Conservation (phyloP, 2,888 invertebrate genomes). For the Gandaritis pyraliata region DNA sequence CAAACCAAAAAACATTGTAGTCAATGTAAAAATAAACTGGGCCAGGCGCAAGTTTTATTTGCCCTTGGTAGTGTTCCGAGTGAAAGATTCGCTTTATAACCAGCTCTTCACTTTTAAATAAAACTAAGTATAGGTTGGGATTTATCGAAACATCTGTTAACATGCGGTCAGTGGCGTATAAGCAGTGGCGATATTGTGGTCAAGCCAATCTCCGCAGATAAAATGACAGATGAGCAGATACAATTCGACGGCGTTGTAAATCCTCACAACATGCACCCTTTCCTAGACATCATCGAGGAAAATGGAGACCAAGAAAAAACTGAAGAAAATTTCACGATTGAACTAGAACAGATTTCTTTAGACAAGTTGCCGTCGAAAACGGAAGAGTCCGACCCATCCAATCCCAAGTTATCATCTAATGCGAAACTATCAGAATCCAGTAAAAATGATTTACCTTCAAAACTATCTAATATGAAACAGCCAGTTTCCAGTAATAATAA, state of each 20-base stretch:
- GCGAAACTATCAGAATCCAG: neutral
- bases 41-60: no score
- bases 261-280: neutral
- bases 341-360: conserved; percentile 15
- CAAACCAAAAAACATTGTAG: no score
- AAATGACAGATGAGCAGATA: conserved; percentile 8
- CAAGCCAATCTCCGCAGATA: conserved; percentile 18
- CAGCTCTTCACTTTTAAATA: no score
- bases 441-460: neutral
- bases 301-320: neutral
- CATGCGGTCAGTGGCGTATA: conserved; percentile 85
- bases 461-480: neutral
- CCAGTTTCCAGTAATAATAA: neutral
- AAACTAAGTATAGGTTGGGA: conserved; percentile 88
- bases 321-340: conserved; percentile 13
- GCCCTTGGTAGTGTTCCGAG: no score
- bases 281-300: conserved; percentile 10
- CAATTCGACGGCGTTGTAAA: conserved; percentile 8
- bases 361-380: conserved; percentile 2
- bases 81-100: no score
- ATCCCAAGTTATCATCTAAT: neutral
- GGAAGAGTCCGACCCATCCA: neutral
- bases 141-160: conserved; percentile 81
- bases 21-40: neutral
- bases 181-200: conserved; percentile 17